Evolutionary conservation across 2,797 vertebrate species (phyloP), one percentile per base, ranked within the genome.

Genomic region (Poeciliopsis gracilis): DNA sequence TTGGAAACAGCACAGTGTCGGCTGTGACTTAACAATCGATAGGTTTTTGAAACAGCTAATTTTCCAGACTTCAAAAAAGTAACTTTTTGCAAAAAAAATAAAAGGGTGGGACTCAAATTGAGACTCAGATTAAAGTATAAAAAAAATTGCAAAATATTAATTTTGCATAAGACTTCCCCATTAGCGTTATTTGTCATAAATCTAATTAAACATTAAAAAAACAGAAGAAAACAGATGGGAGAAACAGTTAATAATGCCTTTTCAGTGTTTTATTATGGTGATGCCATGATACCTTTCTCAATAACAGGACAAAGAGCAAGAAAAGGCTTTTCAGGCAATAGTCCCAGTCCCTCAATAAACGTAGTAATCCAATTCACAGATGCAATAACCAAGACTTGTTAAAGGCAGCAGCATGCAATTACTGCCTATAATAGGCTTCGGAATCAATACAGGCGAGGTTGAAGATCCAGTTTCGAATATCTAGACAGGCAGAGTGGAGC

Each of bases 321-420:
- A 93, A 90, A 91, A 82, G 86, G 89, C 89, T 93, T 94, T 93
- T 91, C 81, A 89, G 89, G 89, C 92, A 92, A 90, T 91, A 91
- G 86, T 91, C 85, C 84, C 82, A 90, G 91, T 91, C 90, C 92
- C 84, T 94, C 93, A 93, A 93, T 94, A 95, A 95, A 93, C 77
- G 84, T 82, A 90, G 93, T 95, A 93, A 94, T 94, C 90, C 85
- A 91, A 94, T 95, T 94, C 91, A 92, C 88, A 94, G 91, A 92
- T 94, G 93, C 92, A 94, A 95, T 94, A 94, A 95, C 90, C 88
- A 90, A 92, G 90, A 93, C 92, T 93, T 95, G 93, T 96, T 94
- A 95, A 94, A 95, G 93, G 93, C 90, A 93, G 92, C 84, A 92
- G 91, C 92, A 93, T 93, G 92, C 93, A 94, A 95, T 95, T 95